Evolutionary conservation across 1,140 invertebrate genomes (phyloP).

Genomic region (Atta cephalotes): DNA sequence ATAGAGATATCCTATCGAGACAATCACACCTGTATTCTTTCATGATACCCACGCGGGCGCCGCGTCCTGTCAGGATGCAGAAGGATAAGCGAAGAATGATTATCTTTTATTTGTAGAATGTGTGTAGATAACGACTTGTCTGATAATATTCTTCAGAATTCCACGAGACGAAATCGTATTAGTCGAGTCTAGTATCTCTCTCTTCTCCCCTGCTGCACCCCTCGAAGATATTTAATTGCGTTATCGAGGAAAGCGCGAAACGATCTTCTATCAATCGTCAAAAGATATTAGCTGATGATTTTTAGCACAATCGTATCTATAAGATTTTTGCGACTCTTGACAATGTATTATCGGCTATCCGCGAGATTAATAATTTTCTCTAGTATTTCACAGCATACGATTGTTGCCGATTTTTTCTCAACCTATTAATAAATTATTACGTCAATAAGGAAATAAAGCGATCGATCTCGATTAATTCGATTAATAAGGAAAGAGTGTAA

Average conservation of each 20-base stretch:
- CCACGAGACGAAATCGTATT: neutral
- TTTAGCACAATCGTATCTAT: conserved; percentile 17
- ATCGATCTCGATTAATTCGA: neutral
- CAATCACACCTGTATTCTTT: conserved; percentile 50
- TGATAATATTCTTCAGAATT: conserved; percentile 67
- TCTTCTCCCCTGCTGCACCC: neutral
- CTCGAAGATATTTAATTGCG: neutral
- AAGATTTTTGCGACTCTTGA: neutral
- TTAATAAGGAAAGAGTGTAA: neutral
- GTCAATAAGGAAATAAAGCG: neutral
- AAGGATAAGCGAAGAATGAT: conserved; percentile 23
- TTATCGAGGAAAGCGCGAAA: conserved; percentile 21
- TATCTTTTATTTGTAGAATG: conserved; percentile 70
- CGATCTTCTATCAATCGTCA: conserved; percentile 35
- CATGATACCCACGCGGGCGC: conserved; percentile 12
- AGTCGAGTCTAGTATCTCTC: neutral
- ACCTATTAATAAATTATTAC: conserved; percentile 28
- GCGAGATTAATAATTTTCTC: neutral
- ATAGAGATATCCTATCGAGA: conserved; percentile 11
- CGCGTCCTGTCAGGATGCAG: conserved; percentile 34
- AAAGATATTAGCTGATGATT: conserved; percentile 25
- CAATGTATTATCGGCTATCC: conserved; percentile 30
- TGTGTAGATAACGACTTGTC: conserved; percentile 66
- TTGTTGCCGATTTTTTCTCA: conserved; percentile 10
- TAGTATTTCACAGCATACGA: neutral